phyloP scores from a whole-genome alignment of 2,888 invertebrate genomes.

The Kryphioiulus occultus region DNA sequence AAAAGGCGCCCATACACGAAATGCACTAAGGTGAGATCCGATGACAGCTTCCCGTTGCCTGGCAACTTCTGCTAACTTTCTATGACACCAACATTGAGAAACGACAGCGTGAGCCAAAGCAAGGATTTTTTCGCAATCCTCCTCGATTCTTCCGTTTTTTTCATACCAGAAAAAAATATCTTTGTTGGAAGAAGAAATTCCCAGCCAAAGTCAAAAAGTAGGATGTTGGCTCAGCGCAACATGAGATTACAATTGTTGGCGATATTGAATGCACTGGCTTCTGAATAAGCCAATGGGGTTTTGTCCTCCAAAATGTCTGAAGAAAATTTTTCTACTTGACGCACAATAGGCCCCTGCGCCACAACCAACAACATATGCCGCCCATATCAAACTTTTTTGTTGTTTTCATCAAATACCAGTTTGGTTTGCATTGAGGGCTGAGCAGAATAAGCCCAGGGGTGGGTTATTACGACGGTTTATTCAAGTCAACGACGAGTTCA shows the following conservation, averaged over 20 bases:
- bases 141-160: not conserved
- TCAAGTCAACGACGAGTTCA: no score
- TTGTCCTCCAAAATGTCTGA: not conserved
- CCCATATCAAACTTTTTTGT: no score
- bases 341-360: not conserved
- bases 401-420: no score
- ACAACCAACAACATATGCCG: no score
- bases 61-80: not conserved
- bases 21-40: conserved; percentile 23
- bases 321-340: not conserved
- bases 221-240: conserved; percentile 17
- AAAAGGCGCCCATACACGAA: not conserved
- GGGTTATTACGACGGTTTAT: no score
- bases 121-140: not conserved
- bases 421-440: no score
- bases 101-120: not conserved
- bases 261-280: conserved; percentile 1
- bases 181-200: conserved; percentile 17
- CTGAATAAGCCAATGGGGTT: not conserved
- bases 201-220: conserved; percentile 1
- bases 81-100: not conserved
- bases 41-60: conserved; percentile 8
- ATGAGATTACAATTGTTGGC: conserved; percentile 23
- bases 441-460: no score
- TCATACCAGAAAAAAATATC: not conserved